Evolutionary conservation across 2,888 invertebrate genomes (phyloP), one percentile per base, ranked within the genome.

Genomic region (Scaptomyza cyrtandrae): DNA sequence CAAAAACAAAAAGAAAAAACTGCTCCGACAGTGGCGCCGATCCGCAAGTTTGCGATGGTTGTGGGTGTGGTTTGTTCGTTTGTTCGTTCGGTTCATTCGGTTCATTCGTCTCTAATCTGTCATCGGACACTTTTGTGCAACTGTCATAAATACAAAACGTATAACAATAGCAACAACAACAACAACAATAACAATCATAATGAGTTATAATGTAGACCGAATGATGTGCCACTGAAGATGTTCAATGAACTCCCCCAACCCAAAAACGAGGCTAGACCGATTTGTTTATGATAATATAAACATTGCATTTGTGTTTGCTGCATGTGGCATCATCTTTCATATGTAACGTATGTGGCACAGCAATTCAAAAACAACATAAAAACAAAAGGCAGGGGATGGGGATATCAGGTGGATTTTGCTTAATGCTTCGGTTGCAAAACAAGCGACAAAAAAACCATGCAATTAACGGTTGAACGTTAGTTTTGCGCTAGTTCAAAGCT

Each of bases 71-170:
- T 53, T 63, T 37, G 19, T 46, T 35, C 19, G 43, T 19, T 19
- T 31, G 35, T 19, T 19, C 19, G 19, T 19, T 10, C 31, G 45
- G 55, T 33, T 24, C 24, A 29, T 19, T 31, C 9, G 31, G 7
- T 31, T 69, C 74, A 64, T 58, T 64, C 65, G 86, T 82, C 66
- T 85, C 64, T 64, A 73, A 71, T 76, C 82, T 86, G 77, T 86
- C 88, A 86, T 80, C 86, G 70, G 77, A 83, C 63, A 86, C 86
- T 79, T 62, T 75, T 60, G 52, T 61, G 60, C 65, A 44, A 59
- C 62, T 66, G 71, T 75, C 72, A 70, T 81, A 70, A 75, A 39
- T 39, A 14, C 14, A 39, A 53, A 43, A 53, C 63, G 19, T 52
- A 31, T 46, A 56, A 41, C 33, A 35, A 41, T 31, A 62, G 31